Conservation (phyloP, 2,113 vertebrate species). For the Eulemur rufifrons region DNA sequence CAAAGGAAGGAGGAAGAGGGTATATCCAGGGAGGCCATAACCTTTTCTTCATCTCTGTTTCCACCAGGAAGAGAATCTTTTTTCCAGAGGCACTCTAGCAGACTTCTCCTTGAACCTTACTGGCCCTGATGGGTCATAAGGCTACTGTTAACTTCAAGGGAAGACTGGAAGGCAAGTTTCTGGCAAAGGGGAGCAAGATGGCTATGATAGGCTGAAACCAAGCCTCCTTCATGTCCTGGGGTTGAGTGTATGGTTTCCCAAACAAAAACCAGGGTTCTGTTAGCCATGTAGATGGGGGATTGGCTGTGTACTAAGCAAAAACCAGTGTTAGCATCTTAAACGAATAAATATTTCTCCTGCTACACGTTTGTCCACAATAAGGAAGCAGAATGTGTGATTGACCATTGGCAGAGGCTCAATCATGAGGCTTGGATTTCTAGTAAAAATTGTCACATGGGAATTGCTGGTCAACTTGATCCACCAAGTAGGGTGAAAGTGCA, state of each 20-base stretch:
- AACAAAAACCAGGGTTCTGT: conserved; percentile 6
- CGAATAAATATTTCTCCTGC: neutral
- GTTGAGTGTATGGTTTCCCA: neutral
- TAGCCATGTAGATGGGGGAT: neutral
- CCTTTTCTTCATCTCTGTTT: neutral
- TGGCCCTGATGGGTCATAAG: neutral
- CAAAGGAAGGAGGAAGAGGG: neutral
- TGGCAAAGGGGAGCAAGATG: neutral
- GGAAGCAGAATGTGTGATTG: neutral
- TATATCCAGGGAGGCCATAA: neutral
- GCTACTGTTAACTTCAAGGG: neutral
- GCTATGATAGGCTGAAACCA: neutral
- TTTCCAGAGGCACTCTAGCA: neutral
- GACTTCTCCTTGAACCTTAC: neutral
- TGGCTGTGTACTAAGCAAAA: neutral
- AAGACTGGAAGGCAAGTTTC: neutral
- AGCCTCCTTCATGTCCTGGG: neutral
- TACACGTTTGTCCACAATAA: neutral
- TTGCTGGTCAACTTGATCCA: neutral
- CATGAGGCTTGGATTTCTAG: neutral
- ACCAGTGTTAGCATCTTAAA: neutral
- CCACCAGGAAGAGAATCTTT: neutral
- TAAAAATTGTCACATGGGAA: neutral
- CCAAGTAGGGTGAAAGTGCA: neutral
- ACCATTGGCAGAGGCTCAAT: neutral